Conservation (phyloP, 64 coral and sea anemone species). For the Montipora efflorescens region DNA sequence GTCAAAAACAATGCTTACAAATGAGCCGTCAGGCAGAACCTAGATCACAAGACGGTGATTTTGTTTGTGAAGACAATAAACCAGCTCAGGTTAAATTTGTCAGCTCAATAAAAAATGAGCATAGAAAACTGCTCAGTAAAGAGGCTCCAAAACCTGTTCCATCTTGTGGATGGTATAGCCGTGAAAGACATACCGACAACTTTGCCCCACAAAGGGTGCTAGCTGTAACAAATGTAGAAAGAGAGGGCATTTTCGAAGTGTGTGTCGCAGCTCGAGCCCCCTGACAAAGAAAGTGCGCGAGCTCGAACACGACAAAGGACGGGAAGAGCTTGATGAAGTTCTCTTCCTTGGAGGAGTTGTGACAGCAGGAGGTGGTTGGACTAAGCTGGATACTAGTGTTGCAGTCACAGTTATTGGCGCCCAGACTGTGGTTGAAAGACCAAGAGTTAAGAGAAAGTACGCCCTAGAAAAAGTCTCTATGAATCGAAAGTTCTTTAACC, state of each 20-base stretch:
- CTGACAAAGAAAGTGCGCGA: conserved; percentile 10
- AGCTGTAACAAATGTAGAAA: conserved; percentile 38
- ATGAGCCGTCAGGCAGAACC: too few relatives aligned
- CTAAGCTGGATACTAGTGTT: conserved; percentile 67
- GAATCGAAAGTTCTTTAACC: too few relatives aligned
- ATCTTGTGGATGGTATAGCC: conserved; percentile 53
- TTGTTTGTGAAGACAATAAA: too few relatives aligned
- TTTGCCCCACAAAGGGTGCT: conserved; percentile 52
- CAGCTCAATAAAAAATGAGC: too few relatives aligned
- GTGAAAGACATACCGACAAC: conserved; percentile 21
- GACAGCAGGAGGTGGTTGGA: conserved; percentile 31
- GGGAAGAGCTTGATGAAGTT: background rate
- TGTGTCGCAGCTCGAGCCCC: conserved; percentile 48
- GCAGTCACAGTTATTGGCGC: conserved; percentile 60
- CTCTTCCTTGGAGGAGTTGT: conserved; percentile 58
- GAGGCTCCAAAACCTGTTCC: too few relatives aligned
- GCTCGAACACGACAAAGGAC: conserved; percentile 9
- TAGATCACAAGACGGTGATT: too few relatives aligned
- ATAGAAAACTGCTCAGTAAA: too few relatives aligned
- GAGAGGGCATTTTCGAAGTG: background rate
- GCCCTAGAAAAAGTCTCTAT: too few relatives aligned
- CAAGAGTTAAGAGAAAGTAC: background rate
- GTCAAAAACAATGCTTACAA: too few relatives aligned
- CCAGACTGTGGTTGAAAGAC: conserved; percentile 50
- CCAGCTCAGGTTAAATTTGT: too few relatives aligned